These are phyloP conservation scores for Corticium candelabrum DNA, from an alignment of 37 sponge, comb jelly and placozoan species.

Conservation along the genomic window DNA sequence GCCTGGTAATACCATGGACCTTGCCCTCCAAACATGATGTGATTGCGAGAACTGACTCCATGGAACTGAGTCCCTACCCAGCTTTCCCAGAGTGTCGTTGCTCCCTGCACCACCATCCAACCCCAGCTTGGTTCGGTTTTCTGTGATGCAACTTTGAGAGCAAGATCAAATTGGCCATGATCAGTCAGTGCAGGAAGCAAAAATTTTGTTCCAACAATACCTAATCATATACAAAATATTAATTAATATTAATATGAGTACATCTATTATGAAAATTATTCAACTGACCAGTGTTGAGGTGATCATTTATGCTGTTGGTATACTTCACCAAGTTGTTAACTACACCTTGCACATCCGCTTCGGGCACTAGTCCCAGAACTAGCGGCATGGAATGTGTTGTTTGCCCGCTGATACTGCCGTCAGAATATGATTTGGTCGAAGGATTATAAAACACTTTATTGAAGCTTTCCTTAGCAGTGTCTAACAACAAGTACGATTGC, in stretches of 20 bases:
- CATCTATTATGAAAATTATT: no score
- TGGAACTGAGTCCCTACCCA: neutral
- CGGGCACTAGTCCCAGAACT: conserved; percentile 1
- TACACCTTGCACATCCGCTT: neutral
- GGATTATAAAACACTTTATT: neutral
- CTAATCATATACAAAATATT: no score
- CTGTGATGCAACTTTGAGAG: neutral
- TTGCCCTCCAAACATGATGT: conserved; percentile 14
- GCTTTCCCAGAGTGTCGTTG: conserved; percentile 10
- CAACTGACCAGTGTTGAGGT: conserved; percentile 8
- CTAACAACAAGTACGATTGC: no score
- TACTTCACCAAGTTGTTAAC: neutral
- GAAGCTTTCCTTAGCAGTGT: no score
- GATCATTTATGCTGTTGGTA: neutral
- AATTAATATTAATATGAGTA: no score
- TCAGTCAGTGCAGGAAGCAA: neutral
- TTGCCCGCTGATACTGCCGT: neutral
- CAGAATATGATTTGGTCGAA: neutral
- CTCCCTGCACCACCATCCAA: conserved; percentile 2
- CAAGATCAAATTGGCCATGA: neutral
- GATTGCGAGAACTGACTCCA: conserved; percentile 11
- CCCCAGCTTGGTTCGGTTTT: conserved; percentile 5
- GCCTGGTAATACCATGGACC: neutral
- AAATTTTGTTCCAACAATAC: conserved; percentile 9
- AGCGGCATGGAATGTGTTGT: neutral